Base-by-base conservation (phyloP, 2,797 vertebrate species). In the Pteropus rufus region DNA sequence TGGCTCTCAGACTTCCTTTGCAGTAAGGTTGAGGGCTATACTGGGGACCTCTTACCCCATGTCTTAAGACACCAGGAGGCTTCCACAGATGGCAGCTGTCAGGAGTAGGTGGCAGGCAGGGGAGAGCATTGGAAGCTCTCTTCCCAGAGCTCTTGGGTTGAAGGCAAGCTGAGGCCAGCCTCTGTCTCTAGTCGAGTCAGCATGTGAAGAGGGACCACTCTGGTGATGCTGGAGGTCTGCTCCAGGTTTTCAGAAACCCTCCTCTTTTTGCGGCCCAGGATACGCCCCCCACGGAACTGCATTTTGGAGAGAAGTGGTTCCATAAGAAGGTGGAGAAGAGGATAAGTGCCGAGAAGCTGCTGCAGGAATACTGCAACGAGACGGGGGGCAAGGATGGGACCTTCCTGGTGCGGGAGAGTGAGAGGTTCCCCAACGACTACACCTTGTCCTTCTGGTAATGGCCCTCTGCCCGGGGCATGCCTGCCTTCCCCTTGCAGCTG, bases 401-500 rank as follows among this genome's bases (percentile, higher is more conserved):
- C 2, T 99, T 99, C 98, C 80, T 99, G 96, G 99, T 99, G 97
- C 98, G 99, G 84, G 99, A 99, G 97, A 99, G 99, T 7, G 99
- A 99, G 96, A 99, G 98, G n/a, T 99, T 95, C 56, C 98, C 98
- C 84, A 98, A 98, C 0, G 99, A 99, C 98, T 99, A 97, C 98
- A 99, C 99, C 16, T 98, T 99, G 75, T 99, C 99, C 0, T 99
- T 99, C 98, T 99, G 99, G 99, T 99, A 99, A 82, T 0, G 44
- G 16, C 15, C n/a, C 29, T n/a, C 23, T 0, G 19, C 26, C 44
- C 0, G 0, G 56, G 21, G 77, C 39, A 0, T 0, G 0, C 21
- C 34, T 0, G 0, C 82, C 24, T 16, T n/a, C 39, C 56, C 73
- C 19, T 18, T 0, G 0, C 9, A 14, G 60, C 15, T 2, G 23